These are phyloP conservation scores for Campoplex nolae DNA, from an alignment of 2,888 invertebrate genomes.

Conservation along the genomic window DNA sequence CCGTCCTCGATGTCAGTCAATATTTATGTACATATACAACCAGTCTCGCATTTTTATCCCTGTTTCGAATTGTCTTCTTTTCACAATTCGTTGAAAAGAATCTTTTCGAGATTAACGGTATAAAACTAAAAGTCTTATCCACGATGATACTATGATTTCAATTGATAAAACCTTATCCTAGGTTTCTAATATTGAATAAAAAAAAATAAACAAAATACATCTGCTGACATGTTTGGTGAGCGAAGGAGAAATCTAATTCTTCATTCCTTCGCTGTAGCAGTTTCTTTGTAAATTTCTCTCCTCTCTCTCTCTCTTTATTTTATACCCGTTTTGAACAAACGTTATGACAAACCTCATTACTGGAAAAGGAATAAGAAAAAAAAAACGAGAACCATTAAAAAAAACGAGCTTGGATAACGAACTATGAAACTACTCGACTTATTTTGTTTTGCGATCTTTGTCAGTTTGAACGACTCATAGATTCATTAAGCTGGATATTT, in stretches of 20 bases:
- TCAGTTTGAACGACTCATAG: neutral
- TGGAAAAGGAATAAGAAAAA: neutral
- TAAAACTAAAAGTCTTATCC: too few species aligned
- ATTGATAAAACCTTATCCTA: too few species aligned
- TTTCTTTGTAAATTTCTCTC: neutral
- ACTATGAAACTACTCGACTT: neutral
- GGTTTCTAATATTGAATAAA: too few species aligned
- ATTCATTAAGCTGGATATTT: neutral
- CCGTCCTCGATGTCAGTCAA: neutral
- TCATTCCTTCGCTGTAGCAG: neutral
- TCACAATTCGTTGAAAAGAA: too few species aligned
- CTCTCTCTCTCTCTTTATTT: neutral
- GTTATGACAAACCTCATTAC: neutral
- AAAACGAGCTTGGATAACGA: constrained; percentile 10
- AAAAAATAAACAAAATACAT: too few species aligned
- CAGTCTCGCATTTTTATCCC: neutral
- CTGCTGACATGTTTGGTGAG: neutral
- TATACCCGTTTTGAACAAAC: constrained; percentile 7
- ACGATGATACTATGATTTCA: too few species aligned
- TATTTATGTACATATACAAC: neutral
- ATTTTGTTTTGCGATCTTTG: constrained; percentile 3
- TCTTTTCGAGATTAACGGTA: too few species aligned
- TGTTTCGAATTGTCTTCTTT: neutral
- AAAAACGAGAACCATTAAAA: neutral
- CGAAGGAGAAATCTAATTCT: neutral